These are phyloP conservation scores for Antechinus flavipes DNA, from an alignment of 2,113 vertebrate genomes.

Conservation along the genomic window DNA sequence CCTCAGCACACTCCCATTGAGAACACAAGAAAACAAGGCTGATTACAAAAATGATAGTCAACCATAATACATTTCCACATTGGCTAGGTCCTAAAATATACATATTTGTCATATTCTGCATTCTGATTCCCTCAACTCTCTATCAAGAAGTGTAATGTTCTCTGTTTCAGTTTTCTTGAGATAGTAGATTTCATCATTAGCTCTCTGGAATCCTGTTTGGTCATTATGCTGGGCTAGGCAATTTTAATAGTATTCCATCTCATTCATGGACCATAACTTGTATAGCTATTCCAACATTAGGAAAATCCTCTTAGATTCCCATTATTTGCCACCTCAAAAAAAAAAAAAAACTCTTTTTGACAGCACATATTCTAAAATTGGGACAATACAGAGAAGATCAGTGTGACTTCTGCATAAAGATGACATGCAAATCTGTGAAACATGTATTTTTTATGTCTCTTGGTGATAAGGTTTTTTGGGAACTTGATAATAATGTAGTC, in stretches of 20 bases:
- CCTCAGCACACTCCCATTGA: background rate
- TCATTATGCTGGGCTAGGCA: background rate
- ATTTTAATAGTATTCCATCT: background rate
- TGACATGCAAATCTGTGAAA: no score
- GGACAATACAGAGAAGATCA: no score
- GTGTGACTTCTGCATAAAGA: no score
- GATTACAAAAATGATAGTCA: background rate
- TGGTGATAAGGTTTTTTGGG: no score
- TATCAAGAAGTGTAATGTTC: background rate
- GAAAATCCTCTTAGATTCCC: background rate
- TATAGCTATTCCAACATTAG: background rate
- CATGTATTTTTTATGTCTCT: no score
- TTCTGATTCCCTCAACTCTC: background rate
- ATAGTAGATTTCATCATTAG: background rate
- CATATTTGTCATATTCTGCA: background rate
- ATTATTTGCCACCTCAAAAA: background rate
- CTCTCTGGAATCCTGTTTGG: background rate
- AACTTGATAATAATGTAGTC: no score
- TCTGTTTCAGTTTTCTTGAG: no score
- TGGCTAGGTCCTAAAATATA: background rate
- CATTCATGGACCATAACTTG: background rate
- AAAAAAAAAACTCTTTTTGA: no score
- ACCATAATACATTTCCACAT: background rate
- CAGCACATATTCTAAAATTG: background rate
- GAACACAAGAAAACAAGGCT: background rate